Evolutionary conservation across 1,140 invertebrate genomes (phyloP), one percentile per base, ranked within the genome.

Genomic region (Bombus turneri): DNA sequence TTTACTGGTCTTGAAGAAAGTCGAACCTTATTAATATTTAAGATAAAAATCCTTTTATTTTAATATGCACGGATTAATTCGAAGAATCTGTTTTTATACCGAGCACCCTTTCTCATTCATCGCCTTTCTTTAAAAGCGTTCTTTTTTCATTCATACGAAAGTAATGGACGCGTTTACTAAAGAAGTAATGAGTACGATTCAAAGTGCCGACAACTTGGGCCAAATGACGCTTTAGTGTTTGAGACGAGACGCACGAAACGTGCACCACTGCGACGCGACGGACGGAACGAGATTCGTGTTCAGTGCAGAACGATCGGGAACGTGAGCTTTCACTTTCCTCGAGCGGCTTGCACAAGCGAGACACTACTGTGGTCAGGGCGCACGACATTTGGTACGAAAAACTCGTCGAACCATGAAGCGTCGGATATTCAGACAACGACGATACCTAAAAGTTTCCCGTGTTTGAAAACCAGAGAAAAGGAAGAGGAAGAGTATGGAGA

Each of bases 241-340:
- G 68, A 59, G 68, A 84, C 47, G 66, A 79, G 76, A 34, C 77
- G 68, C 31, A 73, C 4, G 34, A 79, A 62, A 73, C 68, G 76
- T 64, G 77, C 71, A 71, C 83, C 68, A 34, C 68, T 47, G 68
- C 47, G 66, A 47, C 76, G 77, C 47, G 66, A 62, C 76, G 83
- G 57, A 71, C 83, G 28, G 73, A 76, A 83, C 57, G 41, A 83
- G 85, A 86, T 80, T 75, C 64, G 87, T 64, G 72, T 62, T 82
- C 73, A 47, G 78, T 76, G 79, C 87, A 77, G 68, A 86, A 73
- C 79, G 87, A 86, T 86, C 75, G 73, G 83, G 59, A 72, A 74
- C 68, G 59, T 41, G 64, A 81, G 88, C 88, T 89, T 89, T 89
- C 88, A 89, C 88, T 89, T 89, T 88, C 79, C 83, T 86, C 85